Conservation (phyloP, 2,797 vertebrate species). For the Microctenopoma steveboyesi region DNA sequence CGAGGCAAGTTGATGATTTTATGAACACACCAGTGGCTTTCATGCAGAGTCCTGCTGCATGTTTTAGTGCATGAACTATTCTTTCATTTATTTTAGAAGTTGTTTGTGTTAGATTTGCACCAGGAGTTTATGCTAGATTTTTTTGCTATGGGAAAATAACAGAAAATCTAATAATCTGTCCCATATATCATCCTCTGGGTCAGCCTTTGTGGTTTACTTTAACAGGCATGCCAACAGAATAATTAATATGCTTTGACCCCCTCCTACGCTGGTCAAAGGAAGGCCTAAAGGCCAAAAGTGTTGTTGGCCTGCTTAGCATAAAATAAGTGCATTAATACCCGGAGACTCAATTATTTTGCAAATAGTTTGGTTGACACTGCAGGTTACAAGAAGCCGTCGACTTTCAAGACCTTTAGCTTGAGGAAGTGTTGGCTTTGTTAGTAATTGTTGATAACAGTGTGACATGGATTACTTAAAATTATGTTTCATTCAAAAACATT, state of each 20-base stretch:
- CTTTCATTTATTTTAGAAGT: slow-evolving; percentile 13
- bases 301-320: slow-evolving; percentile 75
- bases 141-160: slow-evolving; percentile 21
- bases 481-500: slow-evolving; percentile 29
- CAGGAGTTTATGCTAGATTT: slow-evolving; percentile 1
- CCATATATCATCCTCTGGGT: slow-evolving; percentile 48
- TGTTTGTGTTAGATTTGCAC: neutral
- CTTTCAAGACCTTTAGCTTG: slow-evolving; percentile 68
- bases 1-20: slow-evolving; percentile 56
- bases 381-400: slow-evolving; percentile 60
- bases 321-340: slow-evolving; percentile 70
- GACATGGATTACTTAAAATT: slow-evolving; percentile 43
- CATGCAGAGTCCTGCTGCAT: slow-evolving; percentile 30
- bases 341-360: slow-evolving; percentile 79
- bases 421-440: slow-evolving; percentile 33
- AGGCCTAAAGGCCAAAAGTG: slow-evolving; percentile 69
- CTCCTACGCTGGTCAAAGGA: slow-evolving; percentile 71
- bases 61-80: slow-evolving; percentile 7
- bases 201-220: slow-evolving; percentile 57
- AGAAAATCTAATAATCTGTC: slow-evolving; percentile 44
- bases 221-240: slow-evolving; percentile 67
- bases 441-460: slow-evolving; percentile 58
- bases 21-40: slow-evolving; percentile 37
- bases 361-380: slow-evolving; percentile 70
- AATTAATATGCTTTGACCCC: slow-evolving; percentile 73